Evolutionary conservation across 1,140 invertebrate species (phyloP).

Genomic region (Rhopalosiphum maidis): DNA sequence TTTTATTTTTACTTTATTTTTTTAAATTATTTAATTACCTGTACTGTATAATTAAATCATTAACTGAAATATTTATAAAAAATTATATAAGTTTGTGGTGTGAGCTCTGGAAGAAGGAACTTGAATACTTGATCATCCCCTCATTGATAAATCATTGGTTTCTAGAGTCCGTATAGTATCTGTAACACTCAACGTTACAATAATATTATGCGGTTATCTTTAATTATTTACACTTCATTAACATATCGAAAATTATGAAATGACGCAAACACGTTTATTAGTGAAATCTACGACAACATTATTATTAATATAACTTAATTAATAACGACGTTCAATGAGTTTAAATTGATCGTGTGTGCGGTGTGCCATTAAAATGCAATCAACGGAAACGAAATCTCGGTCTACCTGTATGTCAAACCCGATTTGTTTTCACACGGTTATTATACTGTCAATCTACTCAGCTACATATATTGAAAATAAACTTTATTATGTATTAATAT

Average conservation of each 20-base stretch:
- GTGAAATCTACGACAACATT: background rate
- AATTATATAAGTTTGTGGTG: too few species aligned
- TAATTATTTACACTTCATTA: conserved; percentile 17
- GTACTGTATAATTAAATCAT: too few species aligned
- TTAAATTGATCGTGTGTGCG: background rate
- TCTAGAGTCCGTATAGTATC: background rate
- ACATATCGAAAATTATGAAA: background rate
- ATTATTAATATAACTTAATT: background rate
- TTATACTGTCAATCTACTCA: background rate
- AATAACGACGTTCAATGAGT: background rate
- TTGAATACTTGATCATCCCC: too few species aligned
- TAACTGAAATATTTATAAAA: too few species aligned
- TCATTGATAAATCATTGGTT: background rate
- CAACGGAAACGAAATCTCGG: background rate
- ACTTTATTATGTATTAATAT: background rate
- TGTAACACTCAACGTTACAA: too few species aligned
- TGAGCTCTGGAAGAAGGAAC: too few species aligned
- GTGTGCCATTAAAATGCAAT: background rate
- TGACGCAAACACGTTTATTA: background rate
- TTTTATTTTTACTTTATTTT: too few species aligned
- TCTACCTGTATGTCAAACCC: background rate
- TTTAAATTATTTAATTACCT: too few species aligned
- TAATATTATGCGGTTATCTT: background rate
- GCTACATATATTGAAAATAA: background rate
- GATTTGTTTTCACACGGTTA: background rate